A percentile compares a stretch with the other conserved stretches of the same genome.
Evolutionary conservation across 1,140 invertebrate species (phyloP).

Genomic region (Drosophila serrata): DNA sequence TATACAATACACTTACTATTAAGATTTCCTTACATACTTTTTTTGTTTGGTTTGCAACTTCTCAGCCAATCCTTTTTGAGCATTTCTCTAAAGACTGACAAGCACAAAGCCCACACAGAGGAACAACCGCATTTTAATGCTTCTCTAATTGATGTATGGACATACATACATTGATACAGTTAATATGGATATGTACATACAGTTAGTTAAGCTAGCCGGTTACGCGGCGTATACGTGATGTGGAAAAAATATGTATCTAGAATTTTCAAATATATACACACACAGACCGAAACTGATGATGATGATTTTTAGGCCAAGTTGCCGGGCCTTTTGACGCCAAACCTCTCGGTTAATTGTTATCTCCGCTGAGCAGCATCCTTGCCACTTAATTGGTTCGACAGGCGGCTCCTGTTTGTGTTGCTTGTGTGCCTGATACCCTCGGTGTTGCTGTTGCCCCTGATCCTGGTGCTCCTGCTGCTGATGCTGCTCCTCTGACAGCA

Average conservation of each 20-base stretch:
- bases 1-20: constrained; percentile 7
- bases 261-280: constrained; percentile 65
- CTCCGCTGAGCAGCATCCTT: constrained; percentile 47
- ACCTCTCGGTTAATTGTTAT: constrained; percentile 77
- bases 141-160: constrained; percentile 16
- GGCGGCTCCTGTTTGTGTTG: constrained; percentile 27
- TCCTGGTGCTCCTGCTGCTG: constrained; percentile 11
- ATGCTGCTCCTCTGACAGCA: constrained; percentile 8
- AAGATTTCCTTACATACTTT: neutral
- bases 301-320: constrained; percentile 25
- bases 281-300: constrained; percentile 54
- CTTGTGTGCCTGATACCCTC: constrained; percentile 33
- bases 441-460: constrained; percentile 1
- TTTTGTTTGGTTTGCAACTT: constrained; percentile 12
- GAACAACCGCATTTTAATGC: constrained; percentile 62
- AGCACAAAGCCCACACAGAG: constrained; percentile 64
- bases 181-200: constrained; percentile 49
- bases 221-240: constrained; percentile 74
- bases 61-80: constrained; percentile 62
- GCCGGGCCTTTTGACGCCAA: constrained; percentile 37
- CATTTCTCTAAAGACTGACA: constrained; percentile 54
- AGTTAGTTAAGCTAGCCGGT: constrained; percentile 41
- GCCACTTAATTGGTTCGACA: constrained; percentile 70
- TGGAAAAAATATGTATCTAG: constrained; percentile 30
- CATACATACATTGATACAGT: constrained; percentile 38